Base-by-base conservation (phyloP, 2,113 vertebrate species). In the Takifugu bimaculatus region DNA sequence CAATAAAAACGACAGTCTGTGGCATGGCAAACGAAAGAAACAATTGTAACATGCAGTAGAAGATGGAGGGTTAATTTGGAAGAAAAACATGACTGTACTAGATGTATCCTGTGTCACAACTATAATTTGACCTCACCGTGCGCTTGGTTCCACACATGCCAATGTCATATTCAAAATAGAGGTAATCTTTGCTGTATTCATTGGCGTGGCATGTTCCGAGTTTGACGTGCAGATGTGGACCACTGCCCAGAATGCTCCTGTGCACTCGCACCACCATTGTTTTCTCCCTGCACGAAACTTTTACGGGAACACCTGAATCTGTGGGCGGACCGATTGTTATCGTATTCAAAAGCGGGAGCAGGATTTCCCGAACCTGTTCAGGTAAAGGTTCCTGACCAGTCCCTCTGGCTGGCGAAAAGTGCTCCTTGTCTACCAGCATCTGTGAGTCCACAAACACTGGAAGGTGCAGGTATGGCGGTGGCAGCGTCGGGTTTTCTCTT, bases 231-330 rank as follows among this genome's bases (percentile, higher is more conserved):
- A 3, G 12, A 45, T 15, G 14, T 0, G 26, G 15, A 0, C 59
- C 65, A 0, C n/a, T 15, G 3, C 76, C 85, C 25, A 87, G n/a
- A 27, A 77, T 1, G 4, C 54, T 56, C 60, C 56, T 77, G 3
- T 62, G 55, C 20, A 92, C 86, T 55, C 64, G 61, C 27, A 92
- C 85, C 1, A 27, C 65, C 78, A 92, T 84, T 54, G 79, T 75
- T 7, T 43, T 52, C 20, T 2, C 11, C n/a, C 35, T 32, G 44
- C 91, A 92, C 45, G 5, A 35, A 4, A 74, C 78, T 20, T 9
- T 55, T 6, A 74, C 79, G 32, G 63, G 54, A 27, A 3, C 55
- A 6, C 15, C 54, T 4, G 66, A 48, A 4, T 0, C 51, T 29
- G 4, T 4, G 13, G 4, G 42, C 1, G 69, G 29, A 0, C 6